Percentiles rank a stretch among this genome's conserved stretches.
These are phyloP conservation scores for Apteryx mantelli DNA, from an alignment of 2,113 vertebrate species.

Conservation along the genomic window DNA sequence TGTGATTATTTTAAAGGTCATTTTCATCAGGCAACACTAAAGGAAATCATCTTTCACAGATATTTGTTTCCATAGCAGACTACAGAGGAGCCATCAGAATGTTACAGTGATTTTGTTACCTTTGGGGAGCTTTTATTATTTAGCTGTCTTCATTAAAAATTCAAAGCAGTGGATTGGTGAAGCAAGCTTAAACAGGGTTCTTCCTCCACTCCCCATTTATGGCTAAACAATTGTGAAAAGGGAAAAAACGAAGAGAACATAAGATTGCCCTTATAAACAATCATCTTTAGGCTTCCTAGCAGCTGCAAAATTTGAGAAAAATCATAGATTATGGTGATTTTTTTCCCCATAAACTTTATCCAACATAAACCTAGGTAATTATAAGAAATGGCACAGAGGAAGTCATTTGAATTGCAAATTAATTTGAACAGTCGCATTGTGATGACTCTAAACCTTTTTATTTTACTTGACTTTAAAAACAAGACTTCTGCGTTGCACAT, in stretches of 20 bases:
- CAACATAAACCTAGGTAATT: neutral
- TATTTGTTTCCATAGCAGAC: slow-evolving; percentile 37
- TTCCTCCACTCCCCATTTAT: neutral
- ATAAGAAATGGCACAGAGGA: neutral
- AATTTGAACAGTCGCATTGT: neutral
- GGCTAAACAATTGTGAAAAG: neutral
- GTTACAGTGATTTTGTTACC: slow-evolving; percentile 2
- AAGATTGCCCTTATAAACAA: neutral
- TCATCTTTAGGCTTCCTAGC: neutral
- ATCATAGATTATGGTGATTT: neutral
- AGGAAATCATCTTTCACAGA: slow-evolving; percentile 36
- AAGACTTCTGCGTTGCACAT: neutral
- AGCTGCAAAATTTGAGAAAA: neutral
- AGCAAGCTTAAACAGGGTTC: neutral
- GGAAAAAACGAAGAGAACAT: neutral
- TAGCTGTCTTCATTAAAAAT: slow-evolving; percentile 62
- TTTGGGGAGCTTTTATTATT: slow-evolving; percentile 50
- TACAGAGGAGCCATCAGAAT: slow-evolving; percentile 1
- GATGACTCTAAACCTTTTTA: neutral
- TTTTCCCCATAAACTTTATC: neutral
- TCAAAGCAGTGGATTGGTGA: slow-evolving; percentile 24
- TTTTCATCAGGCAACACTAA: neutral
- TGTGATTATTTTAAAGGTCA: slow-evolving; percentile 32
- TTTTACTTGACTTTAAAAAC: too few species aligned
- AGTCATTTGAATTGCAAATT: neutral